These are phyloP conservation scores for Brachionus asplanchnoidis DNA, from an alignment of 1,140 invertebrate genomes.

Conservation along the genomic window DNA sequence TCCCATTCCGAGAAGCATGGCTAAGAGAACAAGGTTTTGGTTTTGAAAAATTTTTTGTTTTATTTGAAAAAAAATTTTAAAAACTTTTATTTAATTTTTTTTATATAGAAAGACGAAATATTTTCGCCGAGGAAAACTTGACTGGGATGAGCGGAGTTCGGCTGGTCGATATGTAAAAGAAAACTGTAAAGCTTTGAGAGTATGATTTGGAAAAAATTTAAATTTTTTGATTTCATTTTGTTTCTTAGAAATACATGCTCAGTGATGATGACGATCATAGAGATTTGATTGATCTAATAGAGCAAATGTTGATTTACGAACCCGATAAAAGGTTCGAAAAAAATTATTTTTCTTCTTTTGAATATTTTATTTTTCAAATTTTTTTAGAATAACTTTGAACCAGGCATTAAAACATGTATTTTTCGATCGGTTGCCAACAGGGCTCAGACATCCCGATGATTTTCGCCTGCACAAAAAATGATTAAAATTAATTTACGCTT, in stretches of 20 bases:
- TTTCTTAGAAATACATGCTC: constrained; percentile 69
- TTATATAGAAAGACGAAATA: constrained; percentile 51
- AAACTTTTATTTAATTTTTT: neutral
- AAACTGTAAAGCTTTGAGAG: constrained; percentile 86
- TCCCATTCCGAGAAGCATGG: constrained; percentile 88
- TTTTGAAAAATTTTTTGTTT: neutral
- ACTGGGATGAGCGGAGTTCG: constrained; percentile 54
- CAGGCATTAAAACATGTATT: neutral
- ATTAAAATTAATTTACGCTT: neutral
- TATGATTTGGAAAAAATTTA: neutral
- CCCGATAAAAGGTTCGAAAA: constrained; percentile 65
- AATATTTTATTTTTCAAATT: neutral
- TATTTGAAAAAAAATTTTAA: neutral
- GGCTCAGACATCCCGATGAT: neutral
- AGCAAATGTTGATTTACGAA: constrained; percentile 30
- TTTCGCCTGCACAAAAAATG: neutral
- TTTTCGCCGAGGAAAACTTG: constrained; percentile 54
- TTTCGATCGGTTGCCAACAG: neutral
- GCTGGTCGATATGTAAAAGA: constrained; percentile 59
- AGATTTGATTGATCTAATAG: constrained; percentile 85
- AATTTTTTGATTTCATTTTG: neutral
- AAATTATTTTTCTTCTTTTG: neutral
- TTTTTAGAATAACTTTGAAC: constrained; percentile 8
- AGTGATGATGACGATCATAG: constrained; percentile 75
- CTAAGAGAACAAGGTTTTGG: constrained; percentile 69